phyloP scores from a whole-genome alignment of 2,113 vertebrate species.

The Danio rerio region GRCz12tu NC_133189.1:20986501-20987000 shows the following conservation, averaged over 20 bases:
- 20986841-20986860: background rate
- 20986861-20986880: slow-evolving; percentile 33
- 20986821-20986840: background rate
- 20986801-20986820: background rate
- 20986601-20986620: slow-evolving; percentile 49
- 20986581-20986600: slow-evolving; percentile 57
- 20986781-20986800: background rate
- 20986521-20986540: slow-evolving; percentile 36
- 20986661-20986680: slow-evolving; percentile 41
- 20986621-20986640: slow-evolving; percentile 53
- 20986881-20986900: slow-evolving; percentile 19
- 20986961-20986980: background rate
- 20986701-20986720: background rate
- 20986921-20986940: background rate
- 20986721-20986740: slow-evolving; percentile 27
- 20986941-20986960: background rate
- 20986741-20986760: slow-evolving; percentile 21
- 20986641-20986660: slow-evolving; percentile 48
- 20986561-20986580: slow-evolving; percentile 50
- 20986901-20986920: background rate
- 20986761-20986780: slow-evolving; percentile 34
- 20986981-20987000: background rate
- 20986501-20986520: slow-evolving; percentile 40
- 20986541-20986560: slow-evolving; percentile 56
- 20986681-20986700: background rate